Evolutionary conservation across 2,888 invertebrate genomes (phyloP), one percentile per base, ranked within the genome.

Genomic region (Augiades crinisus): DNA sequence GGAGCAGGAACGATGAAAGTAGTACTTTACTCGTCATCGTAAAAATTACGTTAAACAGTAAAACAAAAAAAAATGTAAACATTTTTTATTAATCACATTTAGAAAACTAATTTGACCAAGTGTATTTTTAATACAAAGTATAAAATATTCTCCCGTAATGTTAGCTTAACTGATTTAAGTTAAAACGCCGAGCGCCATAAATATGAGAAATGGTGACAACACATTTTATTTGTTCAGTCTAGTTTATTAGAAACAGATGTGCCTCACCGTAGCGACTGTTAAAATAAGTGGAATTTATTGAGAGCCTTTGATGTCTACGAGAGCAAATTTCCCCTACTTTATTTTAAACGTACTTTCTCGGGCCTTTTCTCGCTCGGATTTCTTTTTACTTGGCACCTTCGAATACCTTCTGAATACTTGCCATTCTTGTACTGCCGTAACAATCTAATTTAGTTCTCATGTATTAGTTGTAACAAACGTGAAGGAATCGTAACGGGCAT

Each of bases 171-270:
- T n/a, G 22, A 44, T 43, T 34, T 33, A 22, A 22, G 10, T 41
- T 19, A 43, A 36, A 41, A 41, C 24, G 8, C 41, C 21, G 34
- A 10, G 24, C 10, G 24, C 34, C 63, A 65, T 61, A 58, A 67
- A 72, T 34, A 70, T 72, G 69, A 76, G 68, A 63, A 63, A 71
- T 70, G 67, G 65, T 59, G 62, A 63, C 61, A 63, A 70, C 70
- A 30, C 46, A 44, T 49, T 57, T 57, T 65, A 64, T 75, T 78
- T 76, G 75, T 78, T 72, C 73, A 61, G 68, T 74, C 62, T 72
- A 69, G 69, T 78, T 81, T 83, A 81, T 83, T 75, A 75, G 67
- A 67, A 78, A 61, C 81, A 82, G 76, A 83, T 81, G 80, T 75
- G 75, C 67, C 71, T 65, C 47, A 34, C 22, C 73, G 67, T 58